phyloP scores from a whole-genome alignment of 2,113 vertebrate genomes.

The Lepisosteus oculatus region DNA sequence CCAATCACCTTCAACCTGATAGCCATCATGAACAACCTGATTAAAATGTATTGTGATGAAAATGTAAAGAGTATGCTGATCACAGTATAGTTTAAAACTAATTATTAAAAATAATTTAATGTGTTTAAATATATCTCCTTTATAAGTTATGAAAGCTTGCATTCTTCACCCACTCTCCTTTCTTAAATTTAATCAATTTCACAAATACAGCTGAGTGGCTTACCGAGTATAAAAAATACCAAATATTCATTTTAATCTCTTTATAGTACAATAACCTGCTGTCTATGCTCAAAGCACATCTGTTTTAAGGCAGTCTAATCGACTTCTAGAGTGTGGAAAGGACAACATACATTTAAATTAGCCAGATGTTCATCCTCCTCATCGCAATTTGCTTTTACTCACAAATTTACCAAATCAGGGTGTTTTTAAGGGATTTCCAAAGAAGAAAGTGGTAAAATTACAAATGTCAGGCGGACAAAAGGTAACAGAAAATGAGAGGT shows the following conservation, averaged over 20 bases:
- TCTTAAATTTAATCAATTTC: too few relatives aligned
- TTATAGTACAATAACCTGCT: too few relatives aligned
- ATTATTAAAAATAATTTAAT: too few relatives aligned
- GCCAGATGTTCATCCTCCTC: conserved; percentile 19
- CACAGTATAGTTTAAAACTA: too few relatives aligned
- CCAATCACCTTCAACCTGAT: not conserved
- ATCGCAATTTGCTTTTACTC: conserved; percentile 3
- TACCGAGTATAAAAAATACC: too few relatives aligned
- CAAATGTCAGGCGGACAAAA: not conserved
- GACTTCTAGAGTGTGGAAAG: not conserved
- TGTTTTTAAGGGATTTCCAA: not conserved
- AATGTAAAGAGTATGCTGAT: not conserved
- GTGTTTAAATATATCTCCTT: too few relatives aligned
- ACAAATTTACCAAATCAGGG: conserved; percentile 13
- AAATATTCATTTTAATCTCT: too few relatives aligned
- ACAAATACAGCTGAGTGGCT: too few relatives aligned
- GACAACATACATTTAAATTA: conserved; percentile 7
- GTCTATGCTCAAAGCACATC: not conserved
- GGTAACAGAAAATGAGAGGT: not conserved
- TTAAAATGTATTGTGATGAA: not conserved
- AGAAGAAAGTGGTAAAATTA: not conserved
- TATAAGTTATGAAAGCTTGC: too few relatives aligned
- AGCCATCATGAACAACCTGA: not conserved
- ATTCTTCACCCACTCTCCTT: too few relatives aligned
- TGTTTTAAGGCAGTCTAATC: not conserved